Percentiles rank a stretch among this genome's conserved stretches.
phyloP scores from a whole-genome alignment of 2,888 invertebrate species.

The Tachina lurida region DNA sequence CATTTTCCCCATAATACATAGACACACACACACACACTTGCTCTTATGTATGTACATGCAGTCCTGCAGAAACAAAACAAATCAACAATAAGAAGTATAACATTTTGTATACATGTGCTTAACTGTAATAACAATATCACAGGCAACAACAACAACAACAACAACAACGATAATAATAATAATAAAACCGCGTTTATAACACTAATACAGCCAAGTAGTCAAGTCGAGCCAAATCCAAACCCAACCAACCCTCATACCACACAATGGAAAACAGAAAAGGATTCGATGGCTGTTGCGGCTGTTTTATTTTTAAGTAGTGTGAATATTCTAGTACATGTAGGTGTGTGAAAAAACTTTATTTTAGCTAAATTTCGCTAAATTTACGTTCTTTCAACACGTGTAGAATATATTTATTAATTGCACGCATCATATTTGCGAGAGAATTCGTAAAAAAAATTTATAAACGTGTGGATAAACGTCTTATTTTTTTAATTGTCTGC shows the following conservation, averaged over 20 bases:
- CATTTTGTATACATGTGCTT: conserved; percentile 66
- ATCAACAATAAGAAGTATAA: conserved; percentile 52
- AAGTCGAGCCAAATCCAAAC: conserved; percentile 23
- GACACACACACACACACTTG: background rate
- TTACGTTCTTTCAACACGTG: conserved; percentile 14
- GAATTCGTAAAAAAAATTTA: too few species aligned
- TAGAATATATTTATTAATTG: too few species aligned
- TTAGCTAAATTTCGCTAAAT: too few species aligned
- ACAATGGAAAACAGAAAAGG: conserved; percentile 31
- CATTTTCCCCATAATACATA: background rate
- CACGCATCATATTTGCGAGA: too few species aligned
- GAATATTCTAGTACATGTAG: background rate
- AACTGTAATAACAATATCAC: conserved; percentile 26
- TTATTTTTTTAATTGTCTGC: too few species aligned
- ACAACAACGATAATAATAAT: conserved; percentile 60
- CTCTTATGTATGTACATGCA: conserved; percentile 7
- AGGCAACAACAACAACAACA: conserved; percentile 45
- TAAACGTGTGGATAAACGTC: too few species aligned
- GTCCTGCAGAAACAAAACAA: conserved; percentile 31
- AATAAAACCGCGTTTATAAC: conserved; percentile 70
- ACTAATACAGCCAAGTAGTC: conserved; percentile 52
- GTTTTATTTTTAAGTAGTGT: conserved; percentile 1
- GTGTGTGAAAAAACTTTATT: conserved; percentile 7
- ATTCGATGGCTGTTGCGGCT: conserved; percentile 23
- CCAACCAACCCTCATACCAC: conserved; percentile 21